These are phyloP conservation scores for Ifrita kowaldi DNA, from an alignment of 2,113 vertebrate genomes.

Conservation along the genomic window DNA sequence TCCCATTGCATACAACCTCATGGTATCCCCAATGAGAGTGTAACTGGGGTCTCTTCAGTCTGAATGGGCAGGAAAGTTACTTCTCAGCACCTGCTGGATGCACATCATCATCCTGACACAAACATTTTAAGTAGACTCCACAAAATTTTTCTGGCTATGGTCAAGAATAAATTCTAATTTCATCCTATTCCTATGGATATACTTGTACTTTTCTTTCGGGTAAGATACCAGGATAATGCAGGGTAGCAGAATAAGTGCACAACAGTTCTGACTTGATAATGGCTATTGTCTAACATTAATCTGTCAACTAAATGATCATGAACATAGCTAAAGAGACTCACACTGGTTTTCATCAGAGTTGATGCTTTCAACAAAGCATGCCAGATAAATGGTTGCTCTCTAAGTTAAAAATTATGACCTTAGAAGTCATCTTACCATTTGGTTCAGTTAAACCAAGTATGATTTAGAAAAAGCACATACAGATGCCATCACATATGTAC, in stretches of 20 bases:
- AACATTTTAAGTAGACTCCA: background rate
- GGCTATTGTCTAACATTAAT: background rate
- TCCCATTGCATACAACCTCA: background rate
- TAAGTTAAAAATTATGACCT: background rate
- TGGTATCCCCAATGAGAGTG: accelerated
- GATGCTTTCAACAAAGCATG: background rate
- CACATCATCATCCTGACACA: background rate
- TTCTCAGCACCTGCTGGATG: background rate
- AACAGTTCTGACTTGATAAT: background rate
- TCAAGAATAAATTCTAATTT: background rate
- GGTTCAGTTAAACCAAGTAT: background rate
- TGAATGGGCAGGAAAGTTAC: background rate
- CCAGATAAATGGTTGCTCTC: background rate
- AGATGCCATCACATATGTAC: background rate
- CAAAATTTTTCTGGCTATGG: background rate
- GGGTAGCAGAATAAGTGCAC: background rate
- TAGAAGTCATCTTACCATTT: background rate
- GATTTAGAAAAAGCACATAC: background rate
- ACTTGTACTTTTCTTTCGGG: background rate
- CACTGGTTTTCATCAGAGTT: background rate
- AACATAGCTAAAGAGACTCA: background rate
- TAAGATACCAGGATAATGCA: background rate
- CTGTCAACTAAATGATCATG: background rate
- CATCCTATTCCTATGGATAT: background rate
- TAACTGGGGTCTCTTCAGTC: background rate